Evolutionary conservation across 2,888 invertebrate species (phyloP).

Genomic region (Lacanobia oleracea): DNA sequence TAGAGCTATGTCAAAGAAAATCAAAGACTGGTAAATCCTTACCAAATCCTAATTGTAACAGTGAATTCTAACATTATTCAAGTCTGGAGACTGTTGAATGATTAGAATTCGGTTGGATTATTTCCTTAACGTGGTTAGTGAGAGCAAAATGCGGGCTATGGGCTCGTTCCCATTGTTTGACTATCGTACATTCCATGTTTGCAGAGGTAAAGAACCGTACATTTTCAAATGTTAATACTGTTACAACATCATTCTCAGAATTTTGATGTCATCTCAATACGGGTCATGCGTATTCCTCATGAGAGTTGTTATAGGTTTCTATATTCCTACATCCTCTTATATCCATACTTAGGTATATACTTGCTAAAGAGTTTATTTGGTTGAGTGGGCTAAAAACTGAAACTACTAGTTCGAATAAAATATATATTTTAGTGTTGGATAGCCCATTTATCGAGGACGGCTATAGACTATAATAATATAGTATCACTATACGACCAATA

Average conservation of each 20-base stretch:
- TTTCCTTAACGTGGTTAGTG: conserved; percentile 47
- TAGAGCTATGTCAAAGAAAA: too few species aligned
- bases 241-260: conserved; percentile 9
- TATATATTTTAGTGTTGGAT: too few species aligned
- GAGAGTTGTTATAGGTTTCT: too few species aligned
- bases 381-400: too few species aligned
- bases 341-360: too few species aligned
- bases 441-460: too few species aligned
- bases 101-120: conserved; percentile 47
- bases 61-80: conserved; percentile 29
- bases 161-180: conserved; percentile 50
- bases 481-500: too few species aligned
- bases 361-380: too few species aligned
- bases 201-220: conserved; percentile 58
- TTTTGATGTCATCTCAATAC: conserved; percentile 23
- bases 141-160: conserved; percentile 56
- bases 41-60: conserved; percentile 27
- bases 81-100: conserved; percentile 15
- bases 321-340: too few species aligned
- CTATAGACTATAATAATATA: too few species aligned
- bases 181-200: conserved; percentile 58
- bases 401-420: too few species aligned
- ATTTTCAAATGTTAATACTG: conserved; percentile 18
- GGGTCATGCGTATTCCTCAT: conserved; percentile 14
- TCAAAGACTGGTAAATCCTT: neutral